Percentiles rank a stretch among this genome's conserved stretches.
Conservation (phyloP, 2,888 invertebrate species). For the Dermolepida albohirtum region DNA sequence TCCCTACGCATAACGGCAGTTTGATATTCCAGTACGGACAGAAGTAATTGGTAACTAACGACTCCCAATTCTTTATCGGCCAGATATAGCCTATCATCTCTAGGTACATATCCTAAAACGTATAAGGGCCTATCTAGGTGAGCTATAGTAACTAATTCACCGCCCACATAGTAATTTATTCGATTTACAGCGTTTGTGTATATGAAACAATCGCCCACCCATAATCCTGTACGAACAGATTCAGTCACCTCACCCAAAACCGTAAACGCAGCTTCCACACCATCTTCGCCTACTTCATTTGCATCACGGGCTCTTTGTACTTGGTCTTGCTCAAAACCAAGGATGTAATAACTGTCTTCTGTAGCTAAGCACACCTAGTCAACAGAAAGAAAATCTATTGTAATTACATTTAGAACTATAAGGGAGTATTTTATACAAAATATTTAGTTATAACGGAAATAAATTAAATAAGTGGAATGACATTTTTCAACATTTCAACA, state of each 20-base stretch:
- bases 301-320: slow-evolving; percentile 83
- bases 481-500: too few relatives aligned
- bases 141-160: slow-evolving; percentile 98
- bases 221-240: slow-evolving; percentile 92
- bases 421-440: too few relatives aligned
- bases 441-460: too few relatives aligned
- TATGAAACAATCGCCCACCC: slow-evolving; percentile 99
- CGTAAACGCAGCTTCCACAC: slow-evolving; percentile 96
- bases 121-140: slow-evolving; percentile 98
- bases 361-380: slow-evolving; percentile 84
- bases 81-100: slow-evolving; percentile 94
- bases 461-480: too few relatives aligned
- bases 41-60: slow-evolving; percentile 91
- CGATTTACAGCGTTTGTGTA: slow-evolving; percentile 98
- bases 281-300: slow-evolving; percentile 88
- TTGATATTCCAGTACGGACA: slow-evolving; percentile 98
- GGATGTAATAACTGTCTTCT: slow-evolving; percentile 94
- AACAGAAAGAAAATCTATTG: too few relatives aligned
- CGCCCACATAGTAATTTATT: slow-evolving; percentile 99
- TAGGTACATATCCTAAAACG: slow-evolving; percentile 94
- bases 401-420: too few relatives aligned
- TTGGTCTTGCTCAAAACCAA: slow-evolving; percentile 87
- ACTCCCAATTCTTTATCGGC: slow-evolving; percentile 98
- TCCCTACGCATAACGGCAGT: slow-evolving; percentile 99
- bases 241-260: slow-evolving; percentile 94